Base-by-base conservation (phyloP, 2,797 vertebrate species). In the Gastrophryne carolinensis region DNA sequence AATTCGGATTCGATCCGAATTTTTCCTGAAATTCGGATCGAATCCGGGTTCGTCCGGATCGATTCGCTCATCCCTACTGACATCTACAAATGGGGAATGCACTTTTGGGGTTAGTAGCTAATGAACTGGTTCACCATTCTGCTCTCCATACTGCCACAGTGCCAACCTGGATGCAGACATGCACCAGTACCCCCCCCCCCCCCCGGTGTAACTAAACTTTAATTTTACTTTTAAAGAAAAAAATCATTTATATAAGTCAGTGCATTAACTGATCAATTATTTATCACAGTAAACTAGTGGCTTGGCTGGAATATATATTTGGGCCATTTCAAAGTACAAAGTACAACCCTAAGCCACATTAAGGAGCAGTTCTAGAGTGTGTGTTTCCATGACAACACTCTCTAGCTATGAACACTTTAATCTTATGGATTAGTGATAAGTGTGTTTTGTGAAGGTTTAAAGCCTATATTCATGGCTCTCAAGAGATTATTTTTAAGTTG, bases 401-500 rank as follows among this genome's bases (percentile, higher is more conserved):
- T 35, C 60, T 52, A 49, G 52, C 75, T 58, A 72, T 78, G 68
- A 72, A 65, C 67, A 64, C 75, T 57, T 78, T 78, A 78, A 78
- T 78, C 75, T 78, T 78, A 71, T 58, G 75, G 75, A 65, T 78
- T 78, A 78, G 67, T 72, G 60, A 65, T 78, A 71, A 77, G 74
- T 77, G 60, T 71, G 74, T 58, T 71, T 78, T 78, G 75, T 78
- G 67, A 72, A 78, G 71, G 68, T 78, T 71, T 78, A 78, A 71
- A 78, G 61, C 52, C 61, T 72, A 65, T 78, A 72, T 78, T 77
- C 74, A 77, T 77, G 74, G 39, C 67, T 71, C 67, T 71, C 67
- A 21, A 57, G 58, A 68, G 74, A 41, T 77, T 70, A 71, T 71
- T 77, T 71, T 49, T 71, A 77, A 71, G 29, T 64, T 70, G 58